Evolutionary conservation across 2,797 vertebrate genomes (phyloP).

Genomic region (Pseudotriccus pelzelni): DNA sequence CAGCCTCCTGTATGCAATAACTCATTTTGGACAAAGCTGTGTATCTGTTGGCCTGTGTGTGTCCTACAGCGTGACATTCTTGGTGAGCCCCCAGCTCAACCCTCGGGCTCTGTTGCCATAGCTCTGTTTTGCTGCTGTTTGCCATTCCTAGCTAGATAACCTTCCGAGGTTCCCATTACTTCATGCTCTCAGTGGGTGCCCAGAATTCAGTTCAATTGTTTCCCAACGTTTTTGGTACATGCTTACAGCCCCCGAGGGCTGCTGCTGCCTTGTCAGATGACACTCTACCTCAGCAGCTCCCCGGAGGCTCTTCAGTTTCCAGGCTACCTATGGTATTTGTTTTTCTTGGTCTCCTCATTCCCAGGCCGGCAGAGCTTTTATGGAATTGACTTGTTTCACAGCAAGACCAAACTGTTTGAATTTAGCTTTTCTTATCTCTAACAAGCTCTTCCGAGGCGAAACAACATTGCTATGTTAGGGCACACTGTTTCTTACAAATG

Average conservation of each 20-base stretch:
- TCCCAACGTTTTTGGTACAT: not conserved
- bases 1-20: not conserved
- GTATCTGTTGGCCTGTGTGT: not conserved
- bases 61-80: not conserved
- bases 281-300: not conserved
- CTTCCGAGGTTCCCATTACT: slow-evolving; percentile 33
- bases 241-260: not conserved
- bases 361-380: not conserved
- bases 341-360: slow-evolving; percentile 3
- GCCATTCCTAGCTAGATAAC: slow-evolving; percentile 9
- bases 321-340: slow-evolving; percentile 24
- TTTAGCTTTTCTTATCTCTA: not conserved
- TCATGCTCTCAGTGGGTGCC: not conserved
- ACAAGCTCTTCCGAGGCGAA: not conserved
- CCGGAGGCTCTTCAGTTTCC: not conserved
- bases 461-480: not conserved
- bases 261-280: not conserved
- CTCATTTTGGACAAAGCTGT: not conserved
- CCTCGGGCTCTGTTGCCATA: slow-evolving; percentile 33
- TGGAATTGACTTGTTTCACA: not conserved
- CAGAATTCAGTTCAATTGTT: slow-evolving; percentile 15
- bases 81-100: not conserved
- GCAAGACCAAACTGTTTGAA: not conserved
- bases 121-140: slow-evolving; percentile 55
- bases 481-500: not conserved